Conservation (phyloP, 2,888 invertebrate genomes). For the Brachypalpus laphriformis region DNA sequence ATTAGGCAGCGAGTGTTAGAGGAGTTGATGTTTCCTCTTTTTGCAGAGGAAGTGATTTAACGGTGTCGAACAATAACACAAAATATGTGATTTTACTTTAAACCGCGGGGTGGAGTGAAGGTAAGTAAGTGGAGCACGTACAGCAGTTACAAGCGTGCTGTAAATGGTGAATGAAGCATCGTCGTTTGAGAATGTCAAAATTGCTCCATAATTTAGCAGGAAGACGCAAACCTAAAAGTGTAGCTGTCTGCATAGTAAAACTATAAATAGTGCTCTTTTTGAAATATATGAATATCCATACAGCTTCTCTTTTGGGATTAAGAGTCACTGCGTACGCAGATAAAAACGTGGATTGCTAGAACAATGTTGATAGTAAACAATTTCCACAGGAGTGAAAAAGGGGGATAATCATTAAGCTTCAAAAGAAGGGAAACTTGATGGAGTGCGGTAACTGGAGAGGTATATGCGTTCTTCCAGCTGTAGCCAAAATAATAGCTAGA, state of each 20-base stretch:
- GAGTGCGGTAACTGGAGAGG: too few relatives aligned
- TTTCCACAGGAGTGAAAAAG: too few relatives aligned
- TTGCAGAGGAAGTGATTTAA: slow-evolving; percentile 57
- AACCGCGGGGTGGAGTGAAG: not conserved
- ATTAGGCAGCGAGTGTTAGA: slow-evolving; percentile 38
- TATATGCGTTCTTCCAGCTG: too few relatives aligned
- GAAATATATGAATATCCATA: too few relatives aligned
- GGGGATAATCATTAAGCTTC: too few relatives aligned
- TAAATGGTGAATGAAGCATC: not conserved
- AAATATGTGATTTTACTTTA: slow-evolving; percentile 25
- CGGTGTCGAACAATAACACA: slow-evolving; percentile 39
- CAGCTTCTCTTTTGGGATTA: too few relatives aligned
- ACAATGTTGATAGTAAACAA: too few relatives aligned
- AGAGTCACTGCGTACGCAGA: too few relatives aligned
- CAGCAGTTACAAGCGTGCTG: not conserved
- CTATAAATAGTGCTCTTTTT: too few relatives aligned
- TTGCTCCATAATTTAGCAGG: not conserved
- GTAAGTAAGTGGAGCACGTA: slow-evolving; percentile 16
- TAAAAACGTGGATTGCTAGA: too few relatives aligned
- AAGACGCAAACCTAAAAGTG: not conserved
- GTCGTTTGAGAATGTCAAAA: not conserved
- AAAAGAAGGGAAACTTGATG: too few relatives aligned
- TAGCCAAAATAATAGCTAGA: too few relatives aligned
- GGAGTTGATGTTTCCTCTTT: slow-evolving; percentile 39
- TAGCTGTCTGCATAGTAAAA: not conserved